Evolutionary conservation across 2,888 invertebrate species (phyloP).

Genomic region (Eucera pruinosa): DNA sequence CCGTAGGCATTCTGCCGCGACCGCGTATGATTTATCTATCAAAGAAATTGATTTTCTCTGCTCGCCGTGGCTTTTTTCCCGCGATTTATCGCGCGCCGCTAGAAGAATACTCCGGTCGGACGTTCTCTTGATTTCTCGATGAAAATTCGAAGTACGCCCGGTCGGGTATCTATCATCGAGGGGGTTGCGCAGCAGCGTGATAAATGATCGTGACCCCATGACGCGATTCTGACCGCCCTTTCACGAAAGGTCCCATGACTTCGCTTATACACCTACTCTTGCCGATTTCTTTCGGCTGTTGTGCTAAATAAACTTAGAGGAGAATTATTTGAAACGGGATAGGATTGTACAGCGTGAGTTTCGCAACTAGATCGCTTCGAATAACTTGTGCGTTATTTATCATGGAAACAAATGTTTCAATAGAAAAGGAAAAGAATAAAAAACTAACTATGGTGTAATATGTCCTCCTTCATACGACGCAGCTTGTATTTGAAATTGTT

Average conservation of each 20-base stretch:
- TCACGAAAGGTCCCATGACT: conserved; percentile 19
- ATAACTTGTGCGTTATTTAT: too few species aligned
- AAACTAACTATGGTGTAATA: too few species aligned
- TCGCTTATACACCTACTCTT: too few species aligned
- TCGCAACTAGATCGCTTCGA: too few species aligned
- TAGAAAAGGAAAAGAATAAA: too few species aligned
- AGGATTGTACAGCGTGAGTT: too few species aligned
- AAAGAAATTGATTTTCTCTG: conserved; percentile 59
- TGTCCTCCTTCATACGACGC: too few species aligned
- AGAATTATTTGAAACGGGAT: not conserved
- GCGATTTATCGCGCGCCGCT: conserved; percentile 58
- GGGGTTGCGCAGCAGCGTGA: conserved; percentile 28
- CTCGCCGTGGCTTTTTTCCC: conserved; percentile 43
- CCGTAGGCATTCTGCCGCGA: conserved; percentile 49
- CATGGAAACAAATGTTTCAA: too few species aligned
- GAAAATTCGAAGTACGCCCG: conserved; percentile 47
- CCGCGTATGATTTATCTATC: conserved; percentile 57
- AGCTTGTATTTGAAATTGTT: too few species aligned
- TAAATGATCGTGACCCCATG: conserved; percentile 36
- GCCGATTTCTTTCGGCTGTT: not conserved
- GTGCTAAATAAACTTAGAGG: not conserved
- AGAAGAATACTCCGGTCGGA: conserved; percentile 33
- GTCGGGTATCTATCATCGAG: conserved; percentile 54
- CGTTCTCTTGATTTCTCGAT: conserved; percentile 49
- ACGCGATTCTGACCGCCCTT: conserved; percentile 29